Percentiles rank a stretch among this genome's conserved stretches.
Conservation (phyloP, 2,113 vertebrate genomes). For the Eulacestoma nigropectus region DNA sequence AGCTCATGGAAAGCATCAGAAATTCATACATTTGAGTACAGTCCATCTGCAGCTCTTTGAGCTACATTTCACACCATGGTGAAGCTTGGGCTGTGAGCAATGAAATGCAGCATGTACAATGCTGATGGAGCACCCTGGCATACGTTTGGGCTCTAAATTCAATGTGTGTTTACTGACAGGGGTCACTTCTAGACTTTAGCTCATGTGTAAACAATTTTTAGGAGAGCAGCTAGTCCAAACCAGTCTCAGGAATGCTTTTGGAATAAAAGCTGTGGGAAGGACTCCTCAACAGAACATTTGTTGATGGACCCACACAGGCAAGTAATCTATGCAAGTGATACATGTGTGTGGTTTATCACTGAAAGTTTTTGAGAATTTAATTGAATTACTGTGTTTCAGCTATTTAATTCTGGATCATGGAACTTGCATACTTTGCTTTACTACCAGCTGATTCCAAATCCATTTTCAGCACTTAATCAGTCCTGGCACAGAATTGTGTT, state of each 20-base stretch:
- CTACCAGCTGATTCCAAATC: constrained; percentile 1
- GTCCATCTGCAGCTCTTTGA: constrained; percentile 23
- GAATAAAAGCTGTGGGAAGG: background rate
- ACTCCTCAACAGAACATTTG: background rate
- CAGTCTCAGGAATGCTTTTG: background rate
- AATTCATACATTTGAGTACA: background rate
- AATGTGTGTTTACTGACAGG: background rate
- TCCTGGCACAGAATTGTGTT: background rate
- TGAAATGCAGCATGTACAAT: background rate
- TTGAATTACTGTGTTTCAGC: background rate
- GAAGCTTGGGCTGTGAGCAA: background rate
- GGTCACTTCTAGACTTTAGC: background rate
- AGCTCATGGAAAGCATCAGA: background rate
- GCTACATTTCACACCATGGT: background rate
- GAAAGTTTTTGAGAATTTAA: background rate
- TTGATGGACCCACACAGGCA: background rate
- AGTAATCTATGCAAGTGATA: background rate
- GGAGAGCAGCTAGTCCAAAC: background rate
- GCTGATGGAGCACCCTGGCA: background rate
- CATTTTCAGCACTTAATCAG: background rate
- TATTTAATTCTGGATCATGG: constrained; percentile 5
- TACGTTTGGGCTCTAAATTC: background rate
- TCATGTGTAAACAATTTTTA: background rate
- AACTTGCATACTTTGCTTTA: background rate
- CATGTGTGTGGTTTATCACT: background rate